A percentile compares a stretch with the other conserved stretches of the same genome.
Conservation (phyloP, 2,797 vertebrate species). For the Varecia variegata region DNA sequence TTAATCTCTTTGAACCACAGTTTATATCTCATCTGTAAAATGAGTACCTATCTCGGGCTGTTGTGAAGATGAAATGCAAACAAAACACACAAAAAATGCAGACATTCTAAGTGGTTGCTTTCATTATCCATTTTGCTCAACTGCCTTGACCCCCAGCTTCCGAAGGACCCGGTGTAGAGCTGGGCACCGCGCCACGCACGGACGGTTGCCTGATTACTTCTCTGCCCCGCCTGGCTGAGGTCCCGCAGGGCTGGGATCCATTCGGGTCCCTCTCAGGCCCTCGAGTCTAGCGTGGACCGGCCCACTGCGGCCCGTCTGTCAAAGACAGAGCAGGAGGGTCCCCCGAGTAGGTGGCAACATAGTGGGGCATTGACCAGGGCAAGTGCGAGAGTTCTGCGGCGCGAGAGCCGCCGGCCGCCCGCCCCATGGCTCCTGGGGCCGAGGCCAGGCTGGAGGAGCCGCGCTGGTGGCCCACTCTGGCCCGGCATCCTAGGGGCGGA, state of each 20-base stretch:
- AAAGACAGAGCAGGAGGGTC: not conserved
- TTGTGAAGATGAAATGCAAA: not conserved
- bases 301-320: not conserved
- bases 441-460: too few relatives aligned
- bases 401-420: accelerated
- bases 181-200: not conserved
- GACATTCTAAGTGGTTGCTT: not conserved
- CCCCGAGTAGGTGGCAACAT: not conserved
- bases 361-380: not conserved
- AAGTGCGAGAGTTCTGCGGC: not conserved
- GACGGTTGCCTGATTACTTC: not conserved
- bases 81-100: not conserved
- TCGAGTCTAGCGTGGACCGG: not conserved
- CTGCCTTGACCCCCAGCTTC: not conserved
- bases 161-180: not conserved
- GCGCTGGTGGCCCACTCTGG: accelerated
- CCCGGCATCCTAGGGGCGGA: not conserved
- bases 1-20: not conserved
- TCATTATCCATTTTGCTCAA: not conserved
- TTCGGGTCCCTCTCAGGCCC: not conserved
- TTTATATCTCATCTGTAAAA: not conserved
- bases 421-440: accelerated
- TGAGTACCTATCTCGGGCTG: not conserved
- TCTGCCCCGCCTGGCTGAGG: not conserved
- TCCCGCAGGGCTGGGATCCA: not conserved